Conservation (phyloP, 1,140 invertebrate genomes). For the Zaprionus gabonicus region DNA sequence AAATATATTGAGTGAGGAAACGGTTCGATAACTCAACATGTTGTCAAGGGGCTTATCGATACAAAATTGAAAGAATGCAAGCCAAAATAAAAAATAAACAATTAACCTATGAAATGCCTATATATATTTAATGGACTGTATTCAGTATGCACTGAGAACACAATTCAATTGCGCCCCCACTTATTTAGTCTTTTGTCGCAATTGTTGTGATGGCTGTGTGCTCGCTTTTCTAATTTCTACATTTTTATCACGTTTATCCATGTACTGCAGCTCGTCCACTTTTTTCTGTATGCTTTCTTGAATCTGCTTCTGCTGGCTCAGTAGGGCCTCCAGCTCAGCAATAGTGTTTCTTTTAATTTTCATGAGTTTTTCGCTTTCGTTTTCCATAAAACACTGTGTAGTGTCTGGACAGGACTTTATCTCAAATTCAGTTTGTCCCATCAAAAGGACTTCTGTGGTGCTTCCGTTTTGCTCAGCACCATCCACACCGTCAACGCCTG, state of each 20-base stretch:
- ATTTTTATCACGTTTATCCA: background rate
- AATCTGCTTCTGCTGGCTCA: slow-evolving; percentile 48
- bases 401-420: background rate
- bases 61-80: too few species aligned
- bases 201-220: background rate
- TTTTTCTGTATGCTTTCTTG: slow-evolving; percentile 57
- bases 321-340: slow-evolving; percentile 44
- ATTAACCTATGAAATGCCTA: too few species aligned
- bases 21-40: too few species aligned
- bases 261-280: slow-evolving; percentile 44
- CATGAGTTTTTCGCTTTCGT: slow-evolving; percentile 24
- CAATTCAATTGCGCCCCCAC: slow-evolving; percentile 15
- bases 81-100: too few species aligned
- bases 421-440: background rate
- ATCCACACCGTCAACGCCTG: background rate
- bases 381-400: background rate
- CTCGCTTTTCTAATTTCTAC: background rate
- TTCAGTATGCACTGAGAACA: slow-evolving; percentile 7
- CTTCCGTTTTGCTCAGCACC: background rate
- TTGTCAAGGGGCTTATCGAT: too few species aligned
- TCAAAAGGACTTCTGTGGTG: slow-evolving; percentile 37
- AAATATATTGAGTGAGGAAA: too few species aligned
- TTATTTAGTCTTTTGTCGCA: slow-evolving; percentile 21
- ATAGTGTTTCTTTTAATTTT: slow-evolving; percentile 36
- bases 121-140: background rate